A percentile compares a stretch with the other conserved stretches of the same genome.
Evolutionary conservation across 2,888 invertebrate genomes (phyloP).

Genomic region (Sesia apiformis): DNA sequence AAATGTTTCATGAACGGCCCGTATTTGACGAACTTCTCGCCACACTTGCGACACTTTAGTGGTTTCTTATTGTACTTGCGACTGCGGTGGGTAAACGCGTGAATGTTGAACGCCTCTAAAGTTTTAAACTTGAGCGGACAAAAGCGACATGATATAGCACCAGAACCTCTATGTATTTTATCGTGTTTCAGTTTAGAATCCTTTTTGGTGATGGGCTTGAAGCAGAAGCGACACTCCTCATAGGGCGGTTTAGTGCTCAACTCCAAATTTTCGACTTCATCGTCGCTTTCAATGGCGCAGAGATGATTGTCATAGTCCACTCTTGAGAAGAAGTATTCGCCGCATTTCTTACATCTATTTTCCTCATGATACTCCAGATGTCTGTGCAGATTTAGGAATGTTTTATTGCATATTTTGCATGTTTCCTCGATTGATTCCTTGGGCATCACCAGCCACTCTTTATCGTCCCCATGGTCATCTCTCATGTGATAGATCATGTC

Average conservation of each 20-base stretch:
- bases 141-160: conserved; percentile 65
- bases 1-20: conserved; percentile 63
- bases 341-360: conserved; percentile 63
- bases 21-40: conserved; percentile 58
- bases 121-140: conserved; percentile 65
- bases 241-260: conserved; percentile 30
- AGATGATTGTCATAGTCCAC: conserved; percentile 56
- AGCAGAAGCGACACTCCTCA: conserved; percentile 64
- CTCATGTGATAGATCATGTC: conserved; percentile 69
- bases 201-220: conserved; percentile 55
- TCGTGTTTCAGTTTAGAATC: conserved; percentile 48
- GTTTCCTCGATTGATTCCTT: conserved; percentile 55
- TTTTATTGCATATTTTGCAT: conserved; percentile 58
- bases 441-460: conserved; percentile 62
- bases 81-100: conserved; percentile 62
- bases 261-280: conserved; percentile 28
- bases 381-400: conserved; percentile 55
- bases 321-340: conserved; percentile 59
- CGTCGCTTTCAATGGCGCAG: conserved; percentile 61
- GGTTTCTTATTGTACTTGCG: conserved; percentile 62
- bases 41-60: conserved; percentile 56
- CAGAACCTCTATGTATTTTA: conserved; percentile 51
- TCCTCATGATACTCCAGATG: conserved; percentile 64
- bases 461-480: conserved; percentile 57
- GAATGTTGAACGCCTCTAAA: conserved; percentile 63